Conservation (phyloP, 2,113 vertebrate species). For the Rissa tridactyla region DNA sequence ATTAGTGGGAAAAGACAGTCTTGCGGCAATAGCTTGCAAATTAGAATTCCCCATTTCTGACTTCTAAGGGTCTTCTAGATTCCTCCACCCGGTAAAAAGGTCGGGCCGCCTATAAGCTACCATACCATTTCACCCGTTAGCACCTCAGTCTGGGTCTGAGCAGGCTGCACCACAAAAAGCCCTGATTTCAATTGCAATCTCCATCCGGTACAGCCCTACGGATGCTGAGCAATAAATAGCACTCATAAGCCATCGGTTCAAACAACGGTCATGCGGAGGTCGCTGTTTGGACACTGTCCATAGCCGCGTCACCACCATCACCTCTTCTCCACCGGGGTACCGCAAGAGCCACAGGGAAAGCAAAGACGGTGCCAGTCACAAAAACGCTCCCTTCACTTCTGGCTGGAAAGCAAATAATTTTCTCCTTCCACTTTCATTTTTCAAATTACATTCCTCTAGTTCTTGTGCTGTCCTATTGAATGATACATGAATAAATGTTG, state of each 20-base stretch:
- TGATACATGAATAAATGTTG: background rate
- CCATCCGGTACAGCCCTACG: background rate
- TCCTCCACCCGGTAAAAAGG: background rate
- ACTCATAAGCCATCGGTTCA: background rate
- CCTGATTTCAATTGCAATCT: background rate
- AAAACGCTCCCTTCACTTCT: background rate
- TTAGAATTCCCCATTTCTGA: background rate
- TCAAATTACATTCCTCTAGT: slow-evolving; percentile 10
- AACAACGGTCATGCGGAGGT: background rate
- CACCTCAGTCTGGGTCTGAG: background rate
- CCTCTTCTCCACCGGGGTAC: background rate
- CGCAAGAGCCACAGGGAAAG: background rate
- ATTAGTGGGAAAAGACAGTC: background rate
- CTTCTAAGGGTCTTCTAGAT: background rate
- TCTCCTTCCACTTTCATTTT: slow-evolving; percentile 12
- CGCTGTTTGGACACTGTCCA: background rate
- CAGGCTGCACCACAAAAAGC: background rate
- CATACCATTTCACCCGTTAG: background rate
- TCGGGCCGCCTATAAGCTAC: background rate
- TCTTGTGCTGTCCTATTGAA: slow-evolving; percentile 18
- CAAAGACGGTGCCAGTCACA: background rate
- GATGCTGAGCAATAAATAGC: background rate
- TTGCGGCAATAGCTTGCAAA: background rate
- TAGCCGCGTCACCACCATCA: background rate
- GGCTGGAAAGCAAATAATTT: background rate